phyloP scores from a whole-genome alignment of 2,888 invertebrate genomes.

The Xiphydria camelus region DNA sequence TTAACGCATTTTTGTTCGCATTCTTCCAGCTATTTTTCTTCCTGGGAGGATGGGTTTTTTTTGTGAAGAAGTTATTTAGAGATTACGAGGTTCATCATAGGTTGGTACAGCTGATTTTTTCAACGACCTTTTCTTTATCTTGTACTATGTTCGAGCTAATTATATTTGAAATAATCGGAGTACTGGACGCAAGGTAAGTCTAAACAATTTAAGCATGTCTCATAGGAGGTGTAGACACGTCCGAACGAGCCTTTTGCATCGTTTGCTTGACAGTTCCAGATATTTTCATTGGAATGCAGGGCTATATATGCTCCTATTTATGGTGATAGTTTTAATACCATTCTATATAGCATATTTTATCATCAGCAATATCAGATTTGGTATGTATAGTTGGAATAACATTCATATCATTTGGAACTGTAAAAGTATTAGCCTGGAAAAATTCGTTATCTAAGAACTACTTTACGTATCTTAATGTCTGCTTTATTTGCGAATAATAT shows the following conservation, averaged over 20 bases:
- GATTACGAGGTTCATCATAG: constrained; percentile 97
- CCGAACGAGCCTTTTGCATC: background rate
- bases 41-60: constrained; percentile 97
- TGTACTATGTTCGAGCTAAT: constrained; percentile 99
- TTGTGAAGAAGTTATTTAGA: constrained; percentile 93
- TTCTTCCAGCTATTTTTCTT: constrained; percentile 85
- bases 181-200: constrained; percentile 83
- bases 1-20: constrained; percentile 25
- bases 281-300: constrained; percentile 95
- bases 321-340: constrained; percentile 95
- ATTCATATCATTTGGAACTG: background rate
- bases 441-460: too few species aligned
- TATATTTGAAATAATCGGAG: constrained; percentile 97
- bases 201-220: constrained; percentile 5
- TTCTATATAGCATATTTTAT: constrained; percentile 96
- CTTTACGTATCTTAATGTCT: too few species aligned
- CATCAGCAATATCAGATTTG: constrained; percentile 84
- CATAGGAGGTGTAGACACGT: background rate
- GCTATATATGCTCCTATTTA: constrained; percentile 85
- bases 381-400: constrained; percentile 60
- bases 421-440: too few species aligned
- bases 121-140: constrained; percentile 92
- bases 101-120: constrained; percentile 93
- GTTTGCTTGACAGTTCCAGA: constrained; percentile 71
- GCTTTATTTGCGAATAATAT: too few species aligned